Percentiles rank a stretch among this genome's conserved stretches.
These are phyloP conservation scores for Bambusicola thoracicus DNA, from an alignment of 2,113 vertebrate genomes.

Conservation along the genomic window DNA sequence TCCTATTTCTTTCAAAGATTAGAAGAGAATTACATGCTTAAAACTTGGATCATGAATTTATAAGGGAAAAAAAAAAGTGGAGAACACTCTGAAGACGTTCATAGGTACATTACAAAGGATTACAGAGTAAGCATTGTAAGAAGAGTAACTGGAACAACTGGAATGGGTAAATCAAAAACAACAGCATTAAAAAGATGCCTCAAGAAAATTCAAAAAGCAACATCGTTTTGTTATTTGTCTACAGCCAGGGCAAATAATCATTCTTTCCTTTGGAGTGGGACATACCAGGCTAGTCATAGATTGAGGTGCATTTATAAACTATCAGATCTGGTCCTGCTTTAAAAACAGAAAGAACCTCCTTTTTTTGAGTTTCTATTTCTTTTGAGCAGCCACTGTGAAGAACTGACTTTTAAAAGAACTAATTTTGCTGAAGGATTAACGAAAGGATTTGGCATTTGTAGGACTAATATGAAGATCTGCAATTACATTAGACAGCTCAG, in stretches of 20 bases:
- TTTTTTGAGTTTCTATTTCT: background rate
- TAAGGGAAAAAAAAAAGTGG: background rate
- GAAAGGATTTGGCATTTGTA: constrained; percentile 41
- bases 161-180: background rate
- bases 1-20: constrained; percentile 37
- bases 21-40: constrained; percentile 27
- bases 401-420: background rate
- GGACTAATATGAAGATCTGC: constrained; percentile 35
- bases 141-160: background rate
- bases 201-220: background rate
- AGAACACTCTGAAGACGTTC: background rate
- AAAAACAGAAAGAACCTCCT: background rate
- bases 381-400: background rate
- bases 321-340: background rate
- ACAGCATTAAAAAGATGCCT: background rate
- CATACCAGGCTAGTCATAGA: background rate
- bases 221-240: background rate
- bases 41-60: background rate
- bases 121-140: background rate
- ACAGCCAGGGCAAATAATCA: background rate
- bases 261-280: background rate
- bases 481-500: constrained; percentile 25
- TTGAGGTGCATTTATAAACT: background rate
- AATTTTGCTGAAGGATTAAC: constrained; percentile 32
- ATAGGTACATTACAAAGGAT: background rate